Evolutionary conservation across 35 echinoderm and acorn worm genomes (phyloP).

Genomic region (Heliocidaris erythrogramma): DNA sequence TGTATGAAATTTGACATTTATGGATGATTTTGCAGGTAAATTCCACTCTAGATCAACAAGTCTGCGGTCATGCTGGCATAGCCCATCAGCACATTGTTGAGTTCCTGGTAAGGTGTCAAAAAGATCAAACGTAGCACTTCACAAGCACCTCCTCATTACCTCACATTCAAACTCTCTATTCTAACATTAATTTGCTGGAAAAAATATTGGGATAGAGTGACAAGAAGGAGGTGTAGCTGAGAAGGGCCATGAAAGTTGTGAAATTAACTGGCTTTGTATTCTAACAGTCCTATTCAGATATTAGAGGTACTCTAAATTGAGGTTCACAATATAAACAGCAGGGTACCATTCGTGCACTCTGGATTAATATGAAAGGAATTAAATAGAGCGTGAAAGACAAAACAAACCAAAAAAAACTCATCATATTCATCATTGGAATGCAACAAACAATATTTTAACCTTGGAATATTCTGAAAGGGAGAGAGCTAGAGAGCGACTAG

Average conservation of each 20-base stretch:
- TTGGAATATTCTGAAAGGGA: neutral
- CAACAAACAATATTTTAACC: conserved; percentile 1
- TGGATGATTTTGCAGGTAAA: neutral
- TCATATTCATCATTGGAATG: neutral
- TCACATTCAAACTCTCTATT: neutral
- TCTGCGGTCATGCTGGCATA: neutral
- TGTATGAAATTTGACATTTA: neutral
- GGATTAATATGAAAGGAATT: neutral
- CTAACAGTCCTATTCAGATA: neutral
- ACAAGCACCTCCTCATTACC: neutral
- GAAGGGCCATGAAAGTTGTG: conserved; percentile 9
- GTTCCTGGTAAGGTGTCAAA: neutral
- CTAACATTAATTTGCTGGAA: neutral
- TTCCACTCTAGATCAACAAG: neutral
- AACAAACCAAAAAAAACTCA: neutral
- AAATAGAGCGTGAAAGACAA: neutral
- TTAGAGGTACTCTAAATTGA: neutral
- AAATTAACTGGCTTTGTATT: neutral
- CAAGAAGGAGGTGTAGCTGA: neutral
- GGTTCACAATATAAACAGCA: neutral
- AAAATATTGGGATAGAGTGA: neutral
- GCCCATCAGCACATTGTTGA: neutral
- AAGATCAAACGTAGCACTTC: neutral
- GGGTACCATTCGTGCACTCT: neutral
- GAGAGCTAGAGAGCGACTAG: neutral